Conservation (phyloP, 2,113 vertebrate species). For the Laticauda laticaudata region DNA sequence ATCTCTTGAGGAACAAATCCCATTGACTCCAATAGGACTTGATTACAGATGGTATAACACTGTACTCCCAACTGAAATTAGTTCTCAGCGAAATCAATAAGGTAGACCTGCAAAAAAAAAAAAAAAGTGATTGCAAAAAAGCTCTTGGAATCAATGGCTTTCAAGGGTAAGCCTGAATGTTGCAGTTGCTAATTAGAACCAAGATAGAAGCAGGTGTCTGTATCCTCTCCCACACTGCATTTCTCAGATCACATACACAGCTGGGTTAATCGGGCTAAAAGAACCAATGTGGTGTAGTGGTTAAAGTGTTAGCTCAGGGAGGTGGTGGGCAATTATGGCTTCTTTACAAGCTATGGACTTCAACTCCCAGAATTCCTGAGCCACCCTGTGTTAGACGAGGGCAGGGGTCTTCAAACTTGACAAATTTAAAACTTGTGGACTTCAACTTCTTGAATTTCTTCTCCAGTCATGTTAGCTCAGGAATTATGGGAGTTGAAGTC, state of each 20-base stretch:
- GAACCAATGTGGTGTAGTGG: background rate
- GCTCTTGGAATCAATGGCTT: background rate
- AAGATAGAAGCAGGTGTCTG: background rate
- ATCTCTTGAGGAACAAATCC: background rate
- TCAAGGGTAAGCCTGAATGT: background rate
- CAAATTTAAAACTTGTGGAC: too few relatives aligned
- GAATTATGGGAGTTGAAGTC: too few relatives aligned
- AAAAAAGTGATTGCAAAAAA: background rate
- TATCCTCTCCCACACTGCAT: background rate
- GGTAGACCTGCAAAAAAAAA: background rate
- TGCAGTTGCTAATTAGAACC: background rate
- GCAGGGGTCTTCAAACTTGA: background rate
- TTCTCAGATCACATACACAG: background rate
- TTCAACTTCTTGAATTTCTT: too few relatives aligned
- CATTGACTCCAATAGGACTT: background rate
- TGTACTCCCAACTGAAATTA: background rate
- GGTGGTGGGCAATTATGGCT: background rate
- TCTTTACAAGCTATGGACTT: background rate
- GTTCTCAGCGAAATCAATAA: background rate
- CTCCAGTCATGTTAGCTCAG: too few relatives aligned
- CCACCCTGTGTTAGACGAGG: background rate
- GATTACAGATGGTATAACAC: background rate
- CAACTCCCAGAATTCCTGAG: background rate
- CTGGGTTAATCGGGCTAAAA: background rate
- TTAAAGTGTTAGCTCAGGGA: background rate